A percentile compares a stretch with the other conserved stretches of the same genome.
These are phyloP conservation scores for Brevimyrus niger DNA, from an alignment of 2,113 vertebrate species.

Conservation along the genomic window DNA sequence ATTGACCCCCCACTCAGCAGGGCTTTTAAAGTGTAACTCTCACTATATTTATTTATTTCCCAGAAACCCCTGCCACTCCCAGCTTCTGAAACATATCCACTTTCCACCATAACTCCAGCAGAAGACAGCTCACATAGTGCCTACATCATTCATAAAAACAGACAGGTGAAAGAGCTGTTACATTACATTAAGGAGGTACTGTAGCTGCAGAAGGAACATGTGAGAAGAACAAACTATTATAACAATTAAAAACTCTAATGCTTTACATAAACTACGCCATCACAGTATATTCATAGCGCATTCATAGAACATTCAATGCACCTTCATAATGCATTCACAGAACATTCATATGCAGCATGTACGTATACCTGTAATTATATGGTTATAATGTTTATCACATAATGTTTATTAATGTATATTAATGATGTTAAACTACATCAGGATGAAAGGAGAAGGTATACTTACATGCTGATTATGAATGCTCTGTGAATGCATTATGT, in stretches of 20 bases:
- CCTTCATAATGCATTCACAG: neutral
- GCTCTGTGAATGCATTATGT: neutral
- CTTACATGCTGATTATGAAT: neutral
- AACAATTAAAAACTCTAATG: neutral
- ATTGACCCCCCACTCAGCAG: neutral
- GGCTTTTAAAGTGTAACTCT: neutral
- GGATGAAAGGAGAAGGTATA: neutral
- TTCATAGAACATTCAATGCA: neutral
- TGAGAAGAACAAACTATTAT: neutral
- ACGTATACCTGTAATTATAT: neutral
- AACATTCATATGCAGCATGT: neutral
- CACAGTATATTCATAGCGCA: neutral
- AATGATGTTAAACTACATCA: neutral
- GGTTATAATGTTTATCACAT: neutral
- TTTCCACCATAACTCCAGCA: neutral
- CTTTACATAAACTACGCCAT: neutral
- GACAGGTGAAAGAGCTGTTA: neutral
- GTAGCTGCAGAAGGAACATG: neutral
- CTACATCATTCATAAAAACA: neutral
- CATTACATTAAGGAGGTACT: neutral
- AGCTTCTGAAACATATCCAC: neutral
- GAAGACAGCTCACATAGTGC: neutral
- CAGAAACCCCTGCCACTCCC: neutral
- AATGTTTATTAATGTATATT: neutral
- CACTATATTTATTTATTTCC: neutral